Evolutionary conservation across 2,888 invertebrate species (phyloP).

Genomic region (Stomorhina lunata): DNA sequence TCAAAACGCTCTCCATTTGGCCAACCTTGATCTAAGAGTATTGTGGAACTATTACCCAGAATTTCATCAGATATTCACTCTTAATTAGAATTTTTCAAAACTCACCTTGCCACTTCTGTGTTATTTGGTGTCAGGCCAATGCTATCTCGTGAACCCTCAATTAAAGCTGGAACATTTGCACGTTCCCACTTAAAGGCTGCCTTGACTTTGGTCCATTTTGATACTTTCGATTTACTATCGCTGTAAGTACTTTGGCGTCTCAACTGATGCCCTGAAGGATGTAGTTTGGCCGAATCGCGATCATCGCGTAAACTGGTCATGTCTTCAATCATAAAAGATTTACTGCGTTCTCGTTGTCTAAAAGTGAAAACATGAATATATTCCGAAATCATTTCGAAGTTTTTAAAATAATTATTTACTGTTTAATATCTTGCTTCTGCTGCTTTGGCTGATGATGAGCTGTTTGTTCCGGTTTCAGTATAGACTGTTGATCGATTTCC

Average conservation of each 20-base stretch:
- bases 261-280: conserved; percentile 68
- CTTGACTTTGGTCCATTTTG: conserved; percentile 94
- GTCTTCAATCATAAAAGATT: conserved; percentile 85
- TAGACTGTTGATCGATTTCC: conserved; percentile 83
- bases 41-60: too few relatives aligned
- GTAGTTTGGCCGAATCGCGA: conserved; percentile 66
- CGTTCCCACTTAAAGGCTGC: conserved; percentile 93
- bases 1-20: too few relatives aligned
- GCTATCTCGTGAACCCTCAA: conserved; percentile 76
- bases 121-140: conserved; percentile 80
- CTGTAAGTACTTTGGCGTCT: conserved; percentile 78
- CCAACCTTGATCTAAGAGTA: too few relatives aligned
- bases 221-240: conserved; percentile 80
- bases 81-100: background rate
- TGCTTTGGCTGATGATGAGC: conserved; percentile 63
- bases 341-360: conserved; percentile 83
- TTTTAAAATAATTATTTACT: conserved; percentile 70
- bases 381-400: too few relatives aligned
- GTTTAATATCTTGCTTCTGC: conserved; percentile 68
- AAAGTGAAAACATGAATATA: conserved; percentile 9
- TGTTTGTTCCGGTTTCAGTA: conserved; percentile 82
- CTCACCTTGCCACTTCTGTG: conserved; percentile 80
- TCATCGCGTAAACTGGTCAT: conserved; percentile 77
- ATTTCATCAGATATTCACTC: too few relatives aligned
- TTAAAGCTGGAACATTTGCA: conserved; percentile 82